Conservation (phyloP, 2,888 invertebrate genomes). For the Nemapogon koenigi region DNA sequence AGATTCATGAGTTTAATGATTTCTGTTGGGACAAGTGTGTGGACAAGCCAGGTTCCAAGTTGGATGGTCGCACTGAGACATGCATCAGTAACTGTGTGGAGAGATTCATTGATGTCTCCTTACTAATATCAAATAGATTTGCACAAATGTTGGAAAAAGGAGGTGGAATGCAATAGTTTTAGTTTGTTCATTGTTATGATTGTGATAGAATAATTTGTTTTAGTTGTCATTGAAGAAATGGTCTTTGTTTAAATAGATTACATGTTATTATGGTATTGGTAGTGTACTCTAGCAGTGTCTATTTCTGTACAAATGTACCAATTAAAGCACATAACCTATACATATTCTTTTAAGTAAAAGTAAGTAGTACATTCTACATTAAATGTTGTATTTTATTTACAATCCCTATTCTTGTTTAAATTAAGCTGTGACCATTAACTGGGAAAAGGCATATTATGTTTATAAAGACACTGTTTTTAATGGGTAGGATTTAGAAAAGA, state of each 20-base stretch:
- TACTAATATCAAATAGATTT: slow-evolving; percentile 88
- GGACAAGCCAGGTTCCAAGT: slow-evolving; percentile 85
- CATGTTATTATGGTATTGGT: not conserved
- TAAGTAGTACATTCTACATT: too few species aligned
- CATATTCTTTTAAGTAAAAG: too few species aligned
- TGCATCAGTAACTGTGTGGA: slow-evolving; percentile 94
- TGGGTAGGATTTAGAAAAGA: too few species aligned
- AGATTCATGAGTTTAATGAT: slow-evolving; percentile 94
- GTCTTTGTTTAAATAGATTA: not conserved
- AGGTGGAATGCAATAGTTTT: slow-evolving; percentile 57
- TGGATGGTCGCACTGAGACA: slow-evolving; percentile 88
- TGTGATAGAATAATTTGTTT: not conserved
- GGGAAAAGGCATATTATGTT: too few species aligned
- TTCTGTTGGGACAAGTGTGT: slow-evolving; percentile 97
- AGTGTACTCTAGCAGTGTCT: too few species aligned
- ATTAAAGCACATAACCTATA: too few species aligned
- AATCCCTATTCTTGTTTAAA: too few species aligned
- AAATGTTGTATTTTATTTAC: too few species aligned
- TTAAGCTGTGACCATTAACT: too few species aligned
- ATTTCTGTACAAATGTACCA: too few species aligned
- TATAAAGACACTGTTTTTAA: too few species aligned
- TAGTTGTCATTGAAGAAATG: not conserved
- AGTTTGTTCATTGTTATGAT: not conserved
- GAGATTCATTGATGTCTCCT: slow-evolving; percentile 90
- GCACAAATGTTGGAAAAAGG: slow-evolving; percentile 84